Conservation (phyloP, 2,888 invertebrate genomes). For the Nematopogon swammerdamellus region DNA sequence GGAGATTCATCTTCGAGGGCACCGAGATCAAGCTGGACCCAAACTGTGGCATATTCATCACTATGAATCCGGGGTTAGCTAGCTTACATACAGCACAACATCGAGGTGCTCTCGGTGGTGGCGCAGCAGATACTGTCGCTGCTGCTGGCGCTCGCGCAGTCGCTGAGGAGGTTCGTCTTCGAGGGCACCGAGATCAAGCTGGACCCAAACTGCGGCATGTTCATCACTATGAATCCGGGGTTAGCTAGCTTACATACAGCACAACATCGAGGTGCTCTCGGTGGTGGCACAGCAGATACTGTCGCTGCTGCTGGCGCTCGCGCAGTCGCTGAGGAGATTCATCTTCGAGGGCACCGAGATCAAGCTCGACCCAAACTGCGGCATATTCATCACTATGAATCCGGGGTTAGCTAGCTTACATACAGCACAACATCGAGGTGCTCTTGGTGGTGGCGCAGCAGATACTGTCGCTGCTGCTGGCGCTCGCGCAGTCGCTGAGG, state of each 20-base stretch:
- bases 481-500: slow-evolving; percentile 64
- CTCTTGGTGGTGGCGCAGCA: slow-evolving; percentile 91
- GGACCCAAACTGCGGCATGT: slow-evolving; percentile 75
- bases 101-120: slow-evolving; percentile 87
- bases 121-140: slow-evolving; percentile 87
- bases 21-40: slow-evolving; percentile 66
- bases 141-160: slow-evolving; percentile 70
- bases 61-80: slow-evolving; percentile 88
- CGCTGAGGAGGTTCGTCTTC: slow-evolving; percentile 66
- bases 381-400: slow-evolving; percentile 91
- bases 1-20: slow-evolving; percentile 76
- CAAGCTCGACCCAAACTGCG: slow-evolving; percentile 69
- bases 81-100: too few relatives aligned
- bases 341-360: slow-evolving; percentile 77
- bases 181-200: slow-evolving; percentile 75
- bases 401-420: slow-evolving; percentile 73
- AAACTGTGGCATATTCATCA: slow-evolving; percentile 85
- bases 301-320: slow-evolving; percentile 72
- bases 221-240: slow-evolving; percentile 93
- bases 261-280: slow-evolving; percentile 86
- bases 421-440: slow-evolving; percentile 87
- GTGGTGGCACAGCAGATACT: slow-evolving; percentile 91
- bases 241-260: too few relatives aligned
- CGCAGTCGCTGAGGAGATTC: slow-evolving; percentile 63
- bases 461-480: slow-evolving; percentile 75